A percentile compares a stretch with the other conserved stretches of the same genome.
Conservation (phyloP, 1,140 invertebrate species). For the Adoxophyes honmai region DNA sequence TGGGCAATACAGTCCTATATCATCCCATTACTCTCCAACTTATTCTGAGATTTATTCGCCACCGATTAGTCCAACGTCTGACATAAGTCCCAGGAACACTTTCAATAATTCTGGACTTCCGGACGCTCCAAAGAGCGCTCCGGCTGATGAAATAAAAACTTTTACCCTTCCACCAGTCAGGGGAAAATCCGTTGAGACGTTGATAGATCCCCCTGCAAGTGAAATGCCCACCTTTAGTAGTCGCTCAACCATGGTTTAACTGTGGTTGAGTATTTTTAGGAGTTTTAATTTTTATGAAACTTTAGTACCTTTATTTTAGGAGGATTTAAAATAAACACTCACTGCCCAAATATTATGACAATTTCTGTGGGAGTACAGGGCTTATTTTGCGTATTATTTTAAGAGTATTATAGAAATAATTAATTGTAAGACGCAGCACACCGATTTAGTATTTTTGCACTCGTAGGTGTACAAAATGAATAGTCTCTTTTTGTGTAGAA, state of each 20-base stretch:
- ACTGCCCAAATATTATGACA: constrained; percentile 22
- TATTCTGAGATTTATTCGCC: constrained; percentile 73
- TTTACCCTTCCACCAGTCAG: constrained; percentile 63
- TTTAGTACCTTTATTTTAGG: neutral
- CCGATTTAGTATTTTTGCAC: constrained; percentile 8
- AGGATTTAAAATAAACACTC: constrained; percentile 9
- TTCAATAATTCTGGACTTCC: constrained; percentile 59
- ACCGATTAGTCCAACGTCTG: constrained; percentile 63
- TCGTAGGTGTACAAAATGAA: neutral
- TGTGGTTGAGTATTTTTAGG: neutral
- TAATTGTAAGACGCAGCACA: neutral
- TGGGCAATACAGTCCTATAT: constrained; percentile 64
- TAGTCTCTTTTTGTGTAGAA: neutral
- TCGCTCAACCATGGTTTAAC: constrained; percentile 72
- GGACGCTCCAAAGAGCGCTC: constrained; percentile 70
- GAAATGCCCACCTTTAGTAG: constrained; percentile 65
- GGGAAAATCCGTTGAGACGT: constrained; percentile 68
- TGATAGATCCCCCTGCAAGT: constrained; percentile 54
- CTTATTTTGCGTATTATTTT: constrained; percentile 15
- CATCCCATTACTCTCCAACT: constrained; percentile 66
- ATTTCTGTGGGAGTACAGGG: constrained; percentile 23
- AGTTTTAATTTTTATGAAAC: neutral
- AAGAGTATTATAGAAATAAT: constrained; percentile 17
- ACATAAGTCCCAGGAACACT: constrained; percentile 57
- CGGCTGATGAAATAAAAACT: constrained; percentile 59